These are phyloP conservation scores for Cheilosia vulpina DNA, from an alignment of 2,888 invertebrate genomes.

Conservation along the genomic window DNA sequence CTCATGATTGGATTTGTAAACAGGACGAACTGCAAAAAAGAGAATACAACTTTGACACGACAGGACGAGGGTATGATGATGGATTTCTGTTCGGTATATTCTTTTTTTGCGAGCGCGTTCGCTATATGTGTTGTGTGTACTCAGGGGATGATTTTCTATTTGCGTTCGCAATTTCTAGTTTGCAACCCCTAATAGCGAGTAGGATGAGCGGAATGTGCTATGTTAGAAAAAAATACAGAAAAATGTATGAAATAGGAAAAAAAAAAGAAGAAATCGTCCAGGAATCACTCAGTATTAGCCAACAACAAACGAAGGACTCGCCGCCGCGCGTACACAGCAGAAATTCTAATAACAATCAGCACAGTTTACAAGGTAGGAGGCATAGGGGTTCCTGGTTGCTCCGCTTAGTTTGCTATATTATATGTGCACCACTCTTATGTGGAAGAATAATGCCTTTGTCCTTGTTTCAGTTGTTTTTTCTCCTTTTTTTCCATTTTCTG, in stretches of 20 bases:
- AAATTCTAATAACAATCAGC: constrained; percentile 71
- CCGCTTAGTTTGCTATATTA: constrained; percentile 61
- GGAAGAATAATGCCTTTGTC: constrained; percentile 73
- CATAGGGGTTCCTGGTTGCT: constrained; percentile 24
- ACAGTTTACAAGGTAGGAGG: constrained; percentile 6
- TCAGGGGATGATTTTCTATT: constrained; percentile 73
- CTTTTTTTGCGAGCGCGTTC: constrained; percentile 42
- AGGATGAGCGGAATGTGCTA: constrained; percentile 21
- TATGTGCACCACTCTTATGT: constrained; percentile 60
- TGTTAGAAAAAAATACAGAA: constrained; percentile 37
- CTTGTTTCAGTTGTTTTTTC: constrained; percentile 62
- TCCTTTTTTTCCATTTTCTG: constrained; percentile 10
- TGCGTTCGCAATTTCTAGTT: constrained; percentile 74
- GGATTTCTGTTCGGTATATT: constrained; percentile 46
- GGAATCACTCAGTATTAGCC: constrained; percentile 23
- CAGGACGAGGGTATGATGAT: constrained; percentile 55
- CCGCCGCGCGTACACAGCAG: constrained; percentile 45
- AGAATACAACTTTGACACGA: constrained; percentile 39
- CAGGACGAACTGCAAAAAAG: constrained; percentile 59
- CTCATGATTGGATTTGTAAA: constrained; percentile 75
- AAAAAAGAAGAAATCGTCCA: not conserved
- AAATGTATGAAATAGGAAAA: constrained; percentile 20
- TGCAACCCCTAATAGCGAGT: constrained; percentile 58
- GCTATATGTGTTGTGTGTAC: constrained; percentile 51
- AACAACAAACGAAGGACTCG: constrained; percentile 29